phyloP scores from a whole-genome alignment of 1,140 invertebrate species.

The Lordiphosa stackelbergi region DNA sequence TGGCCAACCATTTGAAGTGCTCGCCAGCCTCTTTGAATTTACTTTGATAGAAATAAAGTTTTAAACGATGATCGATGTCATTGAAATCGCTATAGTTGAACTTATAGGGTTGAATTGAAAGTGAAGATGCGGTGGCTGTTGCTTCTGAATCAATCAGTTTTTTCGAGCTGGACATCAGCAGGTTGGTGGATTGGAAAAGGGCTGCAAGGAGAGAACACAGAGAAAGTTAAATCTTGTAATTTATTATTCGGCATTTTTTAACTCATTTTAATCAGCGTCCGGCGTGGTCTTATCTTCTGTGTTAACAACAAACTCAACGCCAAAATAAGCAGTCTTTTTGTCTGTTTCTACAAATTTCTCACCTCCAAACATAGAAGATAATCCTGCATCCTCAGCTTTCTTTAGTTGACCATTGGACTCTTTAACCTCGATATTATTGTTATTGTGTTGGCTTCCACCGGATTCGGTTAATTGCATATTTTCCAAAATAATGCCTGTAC shows the following conservation, averaged over 20 bases:
- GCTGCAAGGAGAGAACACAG: constrained; percentile 23
- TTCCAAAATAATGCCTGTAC: constrained; percentile 12
- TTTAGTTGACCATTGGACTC: constrained; percentile 25
- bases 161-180: constrained; percentile 68
- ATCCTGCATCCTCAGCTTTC: constrained; percentile 35
- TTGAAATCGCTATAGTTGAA: constrained; percentile 80
- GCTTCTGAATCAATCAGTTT: constrained; percentile 53
- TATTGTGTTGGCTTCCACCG: constrained; percentile 17
- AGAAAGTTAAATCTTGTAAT: no score
- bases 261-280: no score
- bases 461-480: constrained; percentile 30
- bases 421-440: constrained; percentile 16
- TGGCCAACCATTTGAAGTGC: constrained; percentile 79
- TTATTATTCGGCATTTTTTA: no score
- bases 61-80: constrained; percentile 80
- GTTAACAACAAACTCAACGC: no score
- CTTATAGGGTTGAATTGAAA: constrained; percentile 66
- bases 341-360: no score
- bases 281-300: no score
- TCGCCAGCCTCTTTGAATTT: constrained; percentile 80
- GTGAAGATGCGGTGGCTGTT: background rate
- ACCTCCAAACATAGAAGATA: constrained; percentile 61
- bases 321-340: no score
- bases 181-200: constrained; percentile 71
- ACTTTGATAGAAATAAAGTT: constrained; percentile 79